These are phyloP conservation scores for Cheirogaleus major DNA, from an alignment of 2,797 vertebrate species.

Conservation along the genomic window DNA sequence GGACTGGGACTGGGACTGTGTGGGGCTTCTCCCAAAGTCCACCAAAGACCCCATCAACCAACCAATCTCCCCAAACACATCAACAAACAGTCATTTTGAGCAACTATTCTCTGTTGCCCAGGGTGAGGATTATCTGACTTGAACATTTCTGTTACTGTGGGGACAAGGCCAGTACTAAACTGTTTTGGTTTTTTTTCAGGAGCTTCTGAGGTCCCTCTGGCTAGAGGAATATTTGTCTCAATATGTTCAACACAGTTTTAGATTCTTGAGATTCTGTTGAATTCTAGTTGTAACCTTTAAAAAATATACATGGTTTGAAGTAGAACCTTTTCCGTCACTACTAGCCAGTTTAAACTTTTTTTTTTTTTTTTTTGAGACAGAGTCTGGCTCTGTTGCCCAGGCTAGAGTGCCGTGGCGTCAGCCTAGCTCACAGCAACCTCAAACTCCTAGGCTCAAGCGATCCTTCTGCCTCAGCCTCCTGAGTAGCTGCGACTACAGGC, in stretches of 20 bases:
- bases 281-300: no score
- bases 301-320: no score
- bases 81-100: not conserved
- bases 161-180: not conserved
- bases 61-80: not conserved
- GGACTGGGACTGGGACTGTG: not conserved
- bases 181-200: not conserved
- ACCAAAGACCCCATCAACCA: not conserved
- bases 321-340: no score
- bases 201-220: not conserved
- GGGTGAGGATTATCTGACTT: not conserved
- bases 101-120: not conserved
- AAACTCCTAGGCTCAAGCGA: no score
- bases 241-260: not conserved
- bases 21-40: not conserved
- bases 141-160: not conserved
- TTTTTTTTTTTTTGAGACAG: no score
- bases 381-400: no score
- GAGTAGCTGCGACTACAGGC: no score
- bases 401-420: no score
- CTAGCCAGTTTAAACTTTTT: no score
- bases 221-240: not conserved
- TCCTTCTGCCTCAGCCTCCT: no score
- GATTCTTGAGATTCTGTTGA: no score
- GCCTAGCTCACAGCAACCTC: no score